Evolutionary conservation across 2,797 vertebrate species (phyloP).

Genomic region (Geotrypetes seraphini): DNA sequence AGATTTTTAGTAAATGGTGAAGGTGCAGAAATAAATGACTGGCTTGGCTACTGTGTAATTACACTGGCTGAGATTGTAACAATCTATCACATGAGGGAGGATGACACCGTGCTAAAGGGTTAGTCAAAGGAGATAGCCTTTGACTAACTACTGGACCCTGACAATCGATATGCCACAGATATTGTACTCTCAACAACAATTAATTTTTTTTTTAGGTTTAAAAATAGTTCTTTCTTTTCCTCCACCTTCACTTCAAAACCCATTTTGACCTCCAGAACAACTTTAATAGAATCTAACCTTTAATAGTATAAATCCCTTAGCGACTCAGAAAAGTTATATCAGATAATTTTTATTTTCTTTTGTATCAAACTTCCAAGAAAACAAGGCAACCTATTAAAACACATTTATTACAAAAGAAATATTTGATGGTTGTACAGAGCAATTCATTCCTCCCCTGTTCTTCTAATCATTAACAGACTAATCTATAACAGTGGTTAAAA

Average conservation of each 20-base stretch:
- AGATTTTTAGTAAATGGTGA: slow-evolving; percentile 91
- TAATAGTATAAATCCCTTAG: slow-evolving; percentile 60
- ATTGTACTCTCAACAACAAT: slow-evolving; percentile 77
- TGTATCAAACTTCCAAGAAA: slow-evolving; percentile 7
- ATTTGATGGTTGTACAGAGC: not conserved
- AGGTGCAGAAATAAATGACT: slow-evolving; percentile 98
- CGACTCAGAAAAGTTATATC: slow-evolving; percentile 21
- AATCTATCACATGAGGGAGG: slow-evolving; percentile 85
- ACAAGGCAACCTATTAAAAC: slow-evolving; percentile 9
- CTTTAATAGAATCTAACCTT: no score
- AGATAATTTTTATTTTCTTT: slow-evolving; percentile 6
- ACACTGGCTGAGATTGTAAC: slow-evolving; percentile 90
- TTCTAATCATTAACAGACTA: no score
- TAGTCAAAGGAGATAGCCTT: slow-evolving; percentile 99
- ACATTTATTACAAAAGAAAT: not conserved
- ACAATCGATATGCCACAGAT: slow-evolving; percentile 92
- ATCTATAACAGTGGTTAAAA: no score
- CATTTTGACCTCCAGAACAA: slow-evolving; percentile 76
- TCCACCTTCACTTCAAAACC: slow-evolving; percentile 62
- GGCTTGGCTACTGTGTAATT: slow-evolving; percentile 91
- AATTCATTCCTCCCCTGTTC: no score
- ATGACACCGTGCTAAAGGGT: slow-evolving; percentile 85
- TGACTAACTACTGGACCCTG: slow-evolving; percentile 91
- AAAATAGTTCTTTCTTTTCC: slow-evolving; percentile 78
- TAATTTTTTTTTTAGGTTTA: slow-evolving; percentile 81